Percentiles rank a stretch among this genome's conserved stretches.
phyloP scores from a whole-genome alignment of 2,797 vertebrate genomes.

The Dicrostonyx torquatus region DNA sequence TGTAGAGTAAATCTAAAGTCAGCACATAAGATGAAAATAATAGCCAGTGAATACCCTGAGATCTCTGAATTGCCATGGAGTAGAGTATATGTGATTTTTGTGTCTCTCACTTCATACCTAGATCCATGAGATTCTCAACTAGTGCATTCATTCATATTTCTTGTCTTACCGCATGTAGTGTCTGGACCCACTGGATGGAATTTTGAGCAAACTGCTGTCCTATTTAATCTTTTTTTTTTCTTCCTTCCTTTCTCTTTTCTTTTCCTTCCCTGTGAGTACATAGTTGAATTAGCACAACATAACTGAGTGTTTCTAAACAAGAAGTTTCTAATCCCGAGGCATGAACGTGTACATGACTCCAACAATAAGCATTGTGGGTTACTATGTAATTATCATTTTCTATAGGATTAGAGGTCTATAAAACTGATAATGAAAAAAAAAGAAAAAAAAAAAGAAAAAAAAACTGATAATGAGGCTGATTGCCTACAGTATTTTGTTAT shows the following conservation, averaged over 20 bases:
- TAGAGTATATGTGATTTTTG: neutral
- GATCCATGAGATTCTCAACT: neutral
- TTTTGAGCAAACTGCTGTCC: neutral
- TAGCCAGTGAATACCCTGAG: neutral
- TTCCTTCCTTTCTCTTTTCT: constrained; percentile 17
- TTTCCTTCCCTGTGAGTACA: neutral
- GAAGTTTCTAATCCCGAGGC: constrained; percentile 8
- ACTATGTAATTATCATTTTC: neutral
- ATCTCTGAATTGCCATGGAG: neutral
- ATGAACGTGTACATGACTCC: neutral
- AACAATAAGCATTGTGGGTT: neutral
- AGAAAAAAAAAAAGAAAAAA: too few relatives aligned
- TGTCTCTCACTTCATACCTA: neutral
- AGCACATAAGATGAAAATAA: neutral
- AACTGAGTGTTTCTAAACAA: neutral
- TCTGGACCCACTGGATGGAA: neutral
- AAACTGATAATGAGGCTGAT: neutral
- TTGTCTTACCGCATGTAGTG: neutral
- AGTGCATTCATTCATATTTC: neutral
- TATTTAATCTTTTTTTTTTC: neutral
- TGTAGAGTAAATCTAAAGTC: constrained; percentile 2
- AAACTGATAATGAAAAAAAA: neutral
- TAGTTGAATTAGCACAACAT: neutral
- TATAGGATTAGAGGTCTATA: neutral
- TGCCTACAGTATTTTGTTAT: constrained; percentile 11